A percentile compares a stretch with the other conserved stretches of the same genome.
phyloP scores from a whole-genome alignment of 2,888 invertebrate genomes.

The Hypomecis atomaria region DNA sequence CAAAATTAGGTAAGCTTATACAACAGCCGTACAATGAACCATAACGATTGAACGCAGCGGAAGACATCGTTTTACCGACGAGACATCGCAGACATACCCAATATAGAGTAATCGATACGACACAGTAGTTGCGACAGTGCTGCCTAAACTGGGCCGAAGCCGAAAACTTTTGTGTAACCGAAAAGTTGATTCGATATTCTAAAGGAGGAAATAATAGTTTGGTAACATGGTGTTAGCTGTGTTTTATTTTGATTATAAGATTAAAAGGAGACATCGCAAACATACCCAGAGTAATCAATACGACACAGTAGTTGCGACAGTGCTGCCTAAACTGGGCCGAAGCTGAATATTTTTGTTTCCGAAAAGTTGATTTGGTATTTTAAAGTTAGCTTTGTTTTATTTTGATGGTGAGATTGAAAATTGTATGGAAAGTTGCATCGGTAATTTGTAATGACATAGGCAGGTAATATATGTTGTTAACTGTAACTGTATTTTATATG shows the following conservation, averaged over 20 bases:
- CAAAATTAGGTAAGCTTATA: slow-evolving; percentile 28
- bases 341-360: slow-evolving; percentile 20
- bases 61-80: slow-evolving; percentile 49
- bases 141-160: slow-evolving; percentile 14
- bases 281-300: slow-evolving; percentile 50
- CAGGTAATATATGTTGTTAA: too few species aligned
- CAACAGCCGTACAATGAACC: slow-evolving; percentile 34
- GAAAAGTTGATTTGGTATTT: background rate
- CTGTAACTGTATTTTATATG: too few species aligned
- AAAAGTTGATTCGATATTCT: background rate
- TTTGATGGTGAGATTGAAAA: background rate
- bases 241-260: background rate
- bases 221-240: background rate
- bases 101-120: slow-evolving; percentile 52
- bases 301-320: slow-evolving; percentile 42
- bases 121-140: slow-evolving; percentile 43
- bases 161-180: slow-evolving; percentile 21
- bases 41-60: slow-evolving; percentile 39
- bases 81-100: slow-evolving; percentile 47
- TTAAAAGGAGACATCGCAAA: slow-evolving; percentile 43
- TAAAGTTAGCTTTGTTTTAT: background rate
- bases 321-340: slow-evolving; percentile 20
- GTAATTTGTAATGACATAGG: too few species aligned
- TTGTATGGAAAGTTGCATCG: background rate
- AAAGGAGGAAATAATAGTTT: background rate